Conservation (phyloP, 2,113 vertebrate species). For the Amblyopsis rosae region DNA sequence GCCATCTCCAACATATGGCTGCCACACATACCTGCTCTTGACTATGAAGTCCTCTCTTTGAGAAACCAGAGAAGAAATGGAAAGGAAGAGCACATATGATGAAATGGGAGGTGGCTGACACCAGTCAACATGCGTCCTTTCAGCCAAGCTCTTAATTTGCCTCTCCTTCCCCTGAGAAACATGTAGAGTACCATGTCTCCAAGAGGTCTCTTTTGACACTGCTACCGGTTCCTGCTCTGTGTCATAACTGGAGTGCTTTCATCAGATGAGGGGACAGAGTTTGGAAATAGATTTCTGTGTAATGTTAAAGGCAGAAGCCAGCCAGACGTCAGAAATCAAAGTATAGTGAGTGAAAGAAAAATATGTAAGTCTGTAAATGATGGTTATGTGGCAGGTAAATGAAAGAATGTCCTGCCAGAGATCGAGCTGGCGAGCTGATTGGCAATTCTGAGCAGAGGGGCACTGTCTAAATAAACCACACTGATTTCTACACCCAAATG, state of each 20-base stretch:
- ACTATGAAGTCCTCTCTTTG: slow-evolving; percentile 44
- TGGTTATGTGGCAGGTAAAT: slow-evolving; percentile 57
- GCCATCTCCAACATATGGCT: slow-evolving; percentile 49
- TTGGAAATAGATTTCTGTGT: slow-evolving; percentile 65
- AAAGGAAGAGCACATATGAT: slow-evolving; percentile 59
- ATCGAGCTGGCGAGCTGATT: slow-evolving; percentile 50
- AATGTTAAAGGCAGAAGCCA: slow-evolving; percentile 61
- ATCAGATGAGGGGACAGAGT: slow-evolving; percentile 57
- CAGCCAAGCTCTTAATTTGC: slow-evolving; percentile 62
- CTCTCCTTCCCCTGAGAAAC: slow-evolving; percentile 63
- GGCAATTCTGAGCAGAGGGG: slow-evolving; percentile 38
- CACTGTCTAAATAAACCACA: slow-evolving; percentile 68
- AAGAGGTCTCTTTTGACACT: slow-evolving; percentile 71
- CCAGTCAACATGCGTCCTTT: slow-evolving; percentile 67
- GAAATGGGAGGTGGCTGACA: slow-evolving; percentile 66
- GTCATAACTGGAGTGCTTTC: slow-evolving; percentile 71
- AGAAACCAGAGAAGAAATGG: slow-evolving; percentile 47
- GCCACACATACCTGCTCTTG: slow-evolving; percentile 39
- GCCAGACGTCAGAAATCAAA: slow-evolving; percentile 67
- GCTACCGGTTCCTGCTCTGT: slow-evolving; percentile 73
- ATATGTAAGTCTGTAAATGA: slow-evolving; percentile 72
- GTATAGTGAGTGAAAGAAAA: slow-evolving; percentile 65
- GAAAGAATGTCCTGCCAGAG: slow-evolving; percentile 39
- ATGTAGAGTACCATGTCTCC: slow-evolving; percentile 58
- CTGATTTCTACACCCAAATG: slow-evolving; percentile 61